Base-by-base conservation (phyloP, 2,113 vertebrate species). In the Aegithalos caudatus region DNA sequence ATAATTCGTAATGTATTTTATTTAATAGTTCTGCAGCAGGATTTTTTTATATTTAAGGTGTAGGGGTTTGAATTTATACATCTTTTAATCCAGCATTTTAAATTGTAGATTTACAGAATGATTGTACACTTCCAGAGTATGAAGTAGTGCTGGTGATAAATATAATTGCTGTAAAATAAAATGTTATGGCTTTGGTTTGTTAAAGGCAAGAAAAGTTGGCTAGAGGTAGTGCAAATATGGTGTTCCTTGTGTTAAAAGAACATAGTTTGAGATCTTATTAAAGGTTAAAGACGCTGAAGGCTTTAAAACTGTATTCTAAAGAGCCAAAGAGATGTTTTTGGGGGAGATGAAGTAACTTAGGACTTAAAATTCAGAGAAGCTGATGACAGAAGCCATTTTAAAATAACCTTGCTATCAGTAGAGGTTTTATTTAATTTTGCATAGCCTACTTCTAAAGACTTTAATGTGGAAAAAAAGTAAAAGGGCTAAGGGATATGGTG, bases 331-430 rank as follows among this genome's bases (percentile, higher is more conserved):
- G 22, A 58, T 70, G 27, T 6, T 56, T 91, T 62, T 86, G 16
- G 38, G 57, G 81, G 69, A 92, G 89, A 62, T 95, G 67, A 60
- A 85, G 50, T 97, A 95, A 96, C 88, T 97, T 95, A n/a, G 15
- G 33, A 51, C 88, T 97, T 97, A 91, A 96, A 95, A 95, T 97
- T 95, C 84, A 94, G 80, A 96, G 95, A 95, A 88, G 94, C 86
- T 95, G 54, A 65, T 92, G 80, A 79, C 51, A 96, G 97, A 95
- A 96, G 95, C 97, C 97, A 97, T 98, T 98, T 98, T 97, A 94
- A 97, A 87, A 91, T 96, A 51, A 91, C 69, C 81, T 94, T 81
- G 79, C 65, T 91, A 48, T 85, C 92, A 73, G 31, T 83, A 66
- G 47, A 92, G 71, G 48, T 85, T 81, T 89, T 86, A 50, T 71